Conservation (phyloP, 2,888 invertebrate genomes). For the Caenorhabditis wallacei region DNA sequence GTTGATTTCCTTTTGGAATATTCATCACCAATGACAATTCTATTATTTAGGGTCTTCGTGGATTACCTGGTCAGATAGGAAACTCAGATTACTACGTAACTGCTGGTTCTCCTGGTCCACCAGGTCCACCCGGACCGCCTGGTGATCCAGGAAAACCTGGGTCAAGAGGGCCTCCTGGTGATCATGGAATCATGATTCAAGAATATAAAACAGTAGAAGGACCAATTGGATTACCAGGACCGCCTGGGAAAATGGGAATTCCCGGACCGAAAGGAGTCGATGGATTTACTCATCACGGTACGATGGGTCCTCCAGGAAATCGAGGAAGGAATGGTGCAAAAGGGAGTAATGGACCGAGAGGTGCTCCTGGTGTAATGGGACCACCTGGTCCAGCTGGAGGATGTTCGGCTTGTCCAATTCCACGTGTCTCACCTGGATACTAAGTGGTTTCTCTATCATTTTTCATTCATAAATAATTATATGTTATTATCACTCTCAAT, state of each 20-base stretch:
- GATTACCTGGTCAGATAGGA: slow-evolving; percentile 52
- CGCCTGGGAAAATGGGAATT: slow-evolving; percentile 52
- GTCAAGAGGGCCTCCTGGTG: slow-evolving; percentile 54
- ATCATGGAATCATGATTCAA: slow-evolving; percentile 26
- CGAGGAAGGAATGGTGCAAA: slow-evolving; percentile 64
- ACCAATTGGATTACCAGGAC: slow-evolving; percentile 58
- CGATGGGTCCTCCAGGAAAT: slow-evolving; percentile 67
- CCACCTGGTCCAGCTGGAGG: slow-evolving; percentile 49
- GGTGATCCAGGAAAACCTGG: slow-evolving; percentile 67
- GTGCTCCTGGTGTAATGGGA: slow-evolving; percentile 54
- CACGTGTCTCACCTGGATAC: slow-evolving; percentile 68
- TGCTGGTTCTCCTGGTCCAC: slow-evolving; percentile 62
- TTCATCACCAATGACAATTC: background rate
- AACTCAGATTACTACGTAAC: slow-evolving; percentile 51
- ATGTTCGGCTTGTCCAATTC: slow-evolving; percentile 66
- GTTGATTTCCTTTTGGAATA: too few relatives aligned
- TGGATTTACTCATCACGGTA: slow-evolving; percentile 52
- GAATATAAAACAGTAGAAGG: background rate
- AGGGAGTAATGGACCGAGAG: slow-evolving; percentile 55
- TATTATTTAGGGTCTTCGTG: slow-evolving; percentile 53
- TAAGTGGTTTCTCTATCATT: slow-evolving; percentile 1
- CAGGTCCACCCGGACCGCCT: slow-evolving; percentile 60
- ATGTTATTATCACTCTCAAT: background rate
- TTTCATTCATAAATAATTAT: background rate
- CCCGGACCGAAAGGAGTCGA: slow-evolving; percentile 46